Percentiles rank a stretch among this genome's conserved stretches.
Evolutionary conservation across 2,888 invertebrate species (phyloP).

Genomic region (Druceiella hillmani): DNA sequence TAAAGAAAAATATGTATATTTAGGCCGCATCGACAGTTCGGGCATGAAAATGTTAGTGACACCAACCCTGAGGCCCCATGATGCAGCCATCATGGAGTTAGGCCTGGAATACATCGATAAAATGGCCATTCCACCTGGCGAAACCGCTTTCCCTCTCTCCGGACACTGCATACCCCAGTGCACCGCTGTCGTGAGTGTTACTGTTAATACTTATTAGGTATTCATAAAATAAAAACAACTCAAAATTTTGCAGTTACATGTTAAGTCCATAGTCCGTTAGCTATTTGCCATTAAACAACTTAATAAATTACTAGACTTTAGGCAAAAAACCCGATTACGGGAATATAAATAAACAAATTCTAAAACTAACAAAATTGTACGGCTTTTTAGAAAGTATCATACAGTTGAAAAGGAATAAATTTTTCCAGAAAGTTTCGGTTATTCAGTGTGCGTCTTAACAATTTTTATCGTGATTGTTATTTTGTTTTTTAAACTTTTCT

Average conservation of each 20-base stretch:
- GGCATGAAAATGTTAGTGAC: conserved; percentile 81
- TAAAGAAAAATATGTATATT: conserved; percentile 12
- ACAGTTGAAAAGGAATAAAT: no score
- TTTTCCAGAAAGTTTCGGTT: no score
- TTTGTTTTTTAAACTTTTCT: no score
- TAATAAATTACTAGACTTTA: no score
- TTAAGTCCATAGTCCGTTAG: not conserved
- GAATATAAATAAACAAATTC: no score
- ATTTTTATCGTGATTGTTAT: no score
- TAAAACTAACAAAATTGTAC: no score
- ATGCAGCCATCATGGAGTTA: conserved; percentile 94
- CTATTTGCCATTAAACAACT: no score
- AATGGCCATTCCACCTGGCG: conserved; percentile 93
- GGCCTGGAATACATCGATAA: conserved; percentile 97
- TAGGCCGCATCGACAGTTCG: conserved; percentile 83
- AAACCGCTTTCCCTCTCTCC: conserved; percentile 70
- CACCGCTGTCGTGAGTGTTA: conserved; percentile 73
- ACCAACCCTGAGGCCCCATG: conserved; percentile 67
- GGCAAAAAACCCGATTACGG: no score
- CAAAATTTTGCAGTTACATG: not conserved
- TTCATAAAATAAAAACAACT: no score
- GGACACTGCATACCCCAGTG: conserved; percentile 93
- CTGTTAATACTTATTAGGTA: not conserved
- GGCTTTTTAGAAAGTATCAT: no score
- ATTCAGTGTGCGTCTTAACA: no score